phyloP scores from a whole-genome alignment of 2,113 vertebrate genomes.

The Nicator chloris region DNA sequence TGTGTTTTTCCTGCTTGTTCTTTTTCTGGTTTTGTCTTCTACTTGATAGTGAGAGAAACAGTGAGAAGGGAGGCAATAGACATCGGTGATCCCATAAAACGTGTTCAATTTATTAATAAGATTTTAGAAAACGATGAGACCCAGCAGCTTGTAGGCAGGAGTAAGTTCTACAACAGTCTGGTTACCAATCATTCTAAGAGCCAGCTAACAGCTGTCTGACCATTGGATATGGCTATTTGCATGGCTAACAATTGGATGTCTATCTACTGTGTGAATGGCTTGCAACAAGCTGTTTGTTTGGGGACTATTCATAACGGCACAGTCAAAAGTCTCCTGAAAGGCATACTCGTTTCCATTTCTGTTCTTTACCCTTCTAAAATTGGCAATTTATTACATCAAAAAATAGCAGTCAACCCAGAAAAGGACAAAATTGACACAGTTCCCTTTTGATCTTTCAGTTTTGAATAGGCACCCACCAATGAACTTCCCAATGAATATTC shows the following conservation, averaged over 20 bases:
- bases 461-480: slow-evolving; percentile 70
- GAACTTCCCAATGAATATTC: slow-evolving; percentile 74
- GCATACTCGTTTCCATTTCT: slow-evolving; percentile 72
- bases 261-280: slow-evolving; percentile 65
- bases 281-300: slow-evolving; percentile 71
- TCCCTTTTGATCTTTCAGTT: slow-evolving; percentile 72
- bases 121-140: slow-evolving; percentile 51
- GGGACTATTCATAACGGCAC: slow-evolving; percentile 70
- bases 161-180: slow-evolving; percentile 44
- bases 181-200: slow-evolving; percentile 68
- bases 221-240: slow-evolving; percentile 72
- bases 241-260: slow-evolving; percentile 72
- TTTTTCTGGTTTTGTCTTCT: not conserved
- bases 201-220: slow-evolving; percentile 71
- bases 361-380: slow-evolving; percentile 71
- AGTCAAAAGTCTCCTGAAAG: slow-evolving; percentile 71
- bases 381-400: slow-evolving; percentile 76
- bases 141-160: slow-evolving; percentile 42
- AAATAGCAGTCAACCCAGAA: slow-evolving; percentile 72
- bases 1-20: not conserved
- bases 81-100: slow-evolving; percentile 3
- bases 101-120: slow-evolving; percentile 50
- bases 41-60: not conserved
- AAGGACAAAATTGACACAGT: slow-evolving; percentile 73
- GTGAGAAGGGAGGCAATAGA: not conserved